phyloP scores from a whole-genome alignment of 2,113 vertebrate species.

The Silurus asotus region DNA sequence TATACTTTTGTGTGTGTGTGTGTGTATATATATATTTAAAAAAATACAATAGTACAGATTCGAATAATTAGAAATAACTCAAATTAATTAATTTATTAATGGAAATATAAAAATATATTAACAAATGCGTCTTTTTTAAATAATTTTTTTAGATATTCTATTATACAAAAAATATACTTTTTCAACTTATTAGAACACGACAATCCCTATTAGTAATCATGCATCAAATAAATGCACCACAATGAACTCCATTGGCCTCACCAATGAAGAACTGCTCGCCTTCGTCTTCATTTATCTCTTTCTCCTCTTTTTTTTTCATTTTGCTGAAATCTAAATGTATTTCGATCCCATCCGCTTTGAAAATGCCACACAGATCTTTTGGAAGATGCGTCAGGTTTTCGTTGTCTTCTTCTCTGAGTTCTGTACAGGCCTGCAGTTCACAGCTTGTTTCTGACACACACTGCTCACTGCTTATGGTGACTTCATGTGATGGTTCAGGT shows the following conservation, averaged over 20 bases:
- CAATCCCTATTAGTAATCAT: not conserved
- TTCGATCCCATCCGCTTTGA: conserved; percentile 68
- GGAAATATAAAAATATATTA: not conserved
- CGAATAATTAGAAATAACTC: not conserved
- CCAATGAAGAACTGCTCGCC: conserved; percentile 69
- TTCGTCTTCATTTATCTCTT: conserved; percentile 5
- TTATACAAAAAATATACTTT: not conserved
- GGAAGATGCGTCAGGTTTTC: conserved; percentile 29
- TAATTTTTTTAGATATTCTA: not conserved
- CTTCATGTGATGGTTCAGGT: conserved; percentile 42
- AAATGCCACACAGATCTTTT: conserved; percentile 59
- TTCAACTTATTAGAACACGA: not conserved
- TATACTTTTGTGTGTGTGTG: too few species aligned
- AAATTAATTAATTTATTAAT: not conserved
- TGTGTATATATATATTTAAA: not conserved
- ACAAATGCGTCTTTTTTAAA: too few species aligned
- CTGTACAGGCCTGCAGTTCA: conserved; percentile 64
- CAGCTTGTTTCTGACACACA: conserved; percentile 56
- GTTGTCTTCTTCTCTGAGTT: conserved; percentile 57
- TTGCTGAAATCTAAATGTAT: conserved; percentile 64
- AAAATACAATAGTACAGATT: not conserved
- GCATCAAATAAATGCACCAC: not conserved
- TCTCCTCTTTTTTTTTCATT: conserved; percentile 31
- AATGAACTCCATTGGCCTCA: conserved; percentile 46
- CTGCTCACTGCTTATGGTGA: conserved; percentile 58